Percentiles rank a stretch among this genome's conserved stretches.
Conservation (phyloP, 2,888 invertebrate genomes). For the Agapostemon virescens region DNA sequence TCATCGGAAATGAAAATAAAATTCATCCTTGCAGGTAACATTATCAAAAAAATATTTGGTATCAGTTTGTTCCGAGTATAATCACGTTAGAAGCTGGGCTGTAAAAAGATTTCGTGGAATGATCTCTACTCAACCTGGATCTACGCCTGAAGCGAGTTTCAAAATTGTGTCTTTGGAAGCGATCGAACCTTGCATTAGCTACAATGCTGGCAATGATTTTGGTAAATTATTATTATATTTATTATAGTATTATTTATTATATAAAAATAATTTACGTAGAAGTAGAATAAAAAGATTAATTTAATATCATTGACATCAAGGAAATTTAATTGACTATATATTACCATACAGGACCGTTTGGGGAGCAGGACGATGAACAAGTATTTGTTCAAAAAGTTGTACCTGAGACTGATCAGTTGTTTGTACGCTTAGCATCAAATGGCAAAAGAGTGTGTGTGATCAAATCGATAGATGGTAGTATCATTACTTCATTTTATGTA, state of each 20-base stretch:
- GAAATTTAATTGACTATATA: background rate
- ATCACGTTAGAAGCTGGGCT: slow-evolving; percentile 98
- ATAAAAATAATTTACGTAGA: background rate
- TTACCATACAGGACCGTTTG: slow-evolving; percentile 89
- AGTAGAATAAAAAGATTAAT: too few species aligned
- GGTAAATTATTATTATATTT: slow-evolving; percentile 70
- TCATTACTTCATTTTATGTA: slow-evolving; percentile 96
- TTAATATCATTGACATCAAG: background rate
- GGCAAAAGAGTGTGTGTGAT: slow-evolving; percentile 97
- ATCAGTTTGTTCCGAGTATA: slow-evolving; percentile 98
- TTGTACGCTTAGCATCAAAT: slow-evolving; percentile 96
- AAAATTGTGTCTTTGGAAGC: slow-evolving; percentile 93
- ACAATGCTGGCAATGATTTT: slow-evolving; percentile 85
- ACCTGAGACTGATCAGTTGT: slow-evolving; percentile 97
- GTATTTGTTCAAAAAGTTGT: slow-evolving; percentile 99
- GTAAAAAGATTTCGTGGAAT: slow-evolving; percentile 98
- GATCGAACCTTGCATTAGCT: slow-evolving; percentile 85
- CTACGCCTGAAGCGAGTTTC: slow-evolving; percentile 97
- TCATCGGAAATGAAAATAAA: background rate
- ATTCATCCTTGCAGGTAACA: slow-evolving; percentile 85
- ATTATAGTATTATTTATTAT: background rate
- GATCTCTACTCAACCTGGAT: slow-evolving; percentile 99
- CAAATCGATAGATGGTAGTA: slow-evolving; percentile 95
- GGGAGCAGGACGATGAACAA: slow-evolving; percentile 98
- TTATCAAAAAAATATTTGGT: slow-evolving; percentile 97